Base-by-base conservation (phyloP, 2,797 vertebrate species). In the Phrynocephalus guinanensis region DNA sequence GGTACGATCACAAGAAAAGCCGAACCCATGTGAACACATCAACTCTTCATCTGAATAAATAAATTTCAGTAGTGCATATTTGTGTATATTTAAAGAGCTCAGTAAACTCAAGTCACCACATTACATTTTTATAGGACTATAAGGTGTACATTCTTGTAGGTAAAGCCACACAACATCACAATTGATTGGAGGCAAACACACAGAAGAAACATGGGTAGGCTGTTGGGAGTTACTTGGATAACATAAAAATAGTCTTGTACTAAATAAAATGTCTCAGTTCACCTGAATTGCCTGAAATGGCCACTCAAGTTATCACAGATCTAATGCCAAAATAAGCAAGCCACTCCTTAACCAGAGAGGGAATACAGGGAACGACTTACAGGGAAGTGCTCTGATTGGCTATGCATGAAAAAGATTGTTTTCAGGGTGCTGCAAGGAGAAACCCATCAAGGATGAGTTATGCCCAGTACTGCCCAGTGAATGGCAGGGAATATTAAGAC, bases 121-220 rank as follows among this genome's bases (percentile, higher is more conserved):
- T 24, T 48, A 88, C 81, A 70, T 80, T 76, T 84, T 72, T 89
- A 50, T 5, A 89, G 79, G 3, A n/a, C 16, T 85, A 71, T 82
- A 77, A n/a, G 8, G n/a, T 67, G 50, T 18, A 90, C 3, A 75
- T 33, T 52, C 38, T 33, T 91, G 78, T 86, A 95, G 87, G 77
- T 86, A 87, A 93, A 87, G 84, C 85, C 95, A 92, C 86, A 93
- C 3, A 83, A 77, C 3, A 72, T 81, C 86, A 88, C 33, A 79
- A 87, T 71, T 83, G 86, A 79, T 73, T 87, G 24, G 28, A 91
- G 91, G 78, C 85, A 93, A 93, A 95, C 83, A 90, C 86, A 82
- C 9, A 79, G 90, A 60, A 93, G 94, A 95, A 95, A 96, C 91
- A 79, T 33, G 95, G 91, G 84, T 91, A 96, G 94, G 95, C 88